Percentiles rank a stretch among this genome's conserved stretches.
Conservation (phyloP, 2,888 invertebrate genomes). For the Axea sp. region DNA sequence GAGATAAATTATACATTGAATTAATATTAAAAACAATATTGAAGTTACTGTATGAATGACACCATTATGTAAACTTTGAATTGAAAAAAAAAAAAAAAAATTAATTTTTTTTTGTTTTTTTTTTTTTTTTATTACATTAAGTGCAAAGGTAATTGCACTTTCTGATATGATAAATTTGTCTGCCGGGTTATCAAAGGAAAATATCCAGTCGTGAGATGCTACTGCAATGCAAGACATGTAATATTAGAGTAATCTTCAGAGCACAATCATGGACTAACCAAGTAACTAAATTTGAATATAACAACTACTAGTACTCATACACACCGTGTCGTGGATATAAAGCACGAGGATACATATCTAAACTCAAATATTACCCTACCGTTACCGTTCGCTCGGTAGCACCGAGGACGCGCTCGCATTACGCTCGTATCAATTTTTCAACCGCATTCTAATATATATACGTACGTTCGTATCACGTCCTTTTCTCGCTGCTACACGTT, state of each 20-base stretch:
- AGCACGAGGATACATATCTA: conserved; percentile 76
- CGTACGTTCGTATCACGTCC: conserved; percentile 55
- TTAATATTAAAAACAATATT: too few species aligned
- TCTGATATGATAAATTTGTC: conserved; percentile 39
- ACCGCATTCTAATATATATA: conserved; percentile 43
- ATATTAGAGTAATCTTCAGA: conserved; percentile 73
- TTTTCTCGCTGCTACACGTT: conserved; percentile 22
- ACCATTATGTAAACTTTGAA: too few species aligned
- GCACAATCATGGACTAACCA: conserved; percentile 74
- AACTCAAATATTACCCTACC: conserved; percentile 45
- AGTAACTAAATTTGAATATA: conserved; percentile 77
- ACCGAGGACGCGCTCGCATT: conserved; percentile 46
- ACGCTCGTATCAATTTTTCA: conserved; percentile 53
- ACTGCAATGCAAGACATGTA: conserved; percentile 63
- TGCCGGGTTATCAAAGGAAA: conserved; percentile 31
- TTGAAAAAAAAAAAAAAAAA: too few species aligned
- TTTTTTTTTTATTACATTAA: too few species aligned
- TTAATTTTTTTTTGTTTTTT: too few species aligned
- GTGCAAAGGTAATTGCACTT: conserved; percentile 12
- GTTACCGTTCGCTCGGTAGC: conserved; percentile 49
- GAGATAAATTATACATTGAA: too few species aligned
- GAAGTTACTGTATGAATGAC: too few species aligned
- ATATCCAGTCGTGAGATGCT: conserved; percentile 51
- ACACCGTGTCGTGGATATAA: conserved; percentile 71
- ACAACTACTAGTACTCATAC: conserved; percentile 73